phyloP scores from a whole-genome alignment of 2,888 invertebrate genomes.

The Phalangium opilio region DNA sequence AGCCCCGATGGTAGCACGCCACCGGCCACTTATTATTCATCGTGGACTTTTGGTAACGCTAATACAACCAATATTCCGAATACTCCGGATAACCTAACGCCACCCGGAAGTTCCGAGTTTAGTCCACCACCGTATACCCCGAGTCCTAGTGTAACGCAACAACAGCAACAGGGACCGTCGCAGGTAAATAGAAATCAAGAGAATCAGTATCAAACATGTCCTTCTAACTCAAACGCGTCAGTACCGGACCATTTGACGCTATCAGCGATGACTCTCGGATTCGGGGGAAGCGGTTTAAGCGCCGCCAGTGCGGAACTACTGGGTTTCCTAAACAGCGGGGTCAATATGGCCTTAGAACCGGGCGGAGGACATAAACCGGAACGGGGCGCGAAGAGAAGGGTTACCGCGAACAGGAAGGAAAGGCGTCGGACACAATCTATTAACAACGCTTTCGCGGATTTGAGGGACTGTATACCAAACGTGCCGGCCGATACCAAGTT shows the following conservation, averaged over 20 bases:
- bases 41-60: neutral
- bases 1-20: neutral
- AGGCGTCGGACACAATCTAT: slow-evolving; percentile 79
- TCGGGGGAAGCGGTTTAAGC: neutral
- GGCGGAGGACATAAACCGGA: slow-evolving; percentile 9
- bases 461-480: slow-evolving; percentile 87
- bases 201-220: neutral
- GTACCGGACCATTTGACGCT: slow-evolving; percentile 7
- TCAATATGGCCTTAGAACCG: neutral
- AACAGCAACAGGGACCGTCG: neutral
- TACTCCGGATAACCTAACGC: neutral
- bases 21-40: neutral
- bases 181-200: neutral
- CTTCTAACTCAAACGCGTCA: slow-evolving; percentile 1
- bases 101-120: neutral
- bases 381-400: slow-evolving; percentile 56
- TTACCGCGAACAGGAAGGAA: slow-evolving; percentile 89
- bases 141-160: neutral
- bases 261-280: neutral
- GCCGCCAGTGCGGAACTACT: neutral
- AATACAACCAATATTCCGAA: no score
- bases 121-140: neutral
- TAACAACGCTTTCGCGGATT: slow-evolving; percentile 82
- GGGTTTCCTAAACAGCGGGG: slow-evolving; percentile 2
- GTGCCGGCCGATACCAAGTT: slow-evolving; percentile 90